Evolutionary conservation across 2,113 vertebrate species (phyloP).

Genomic region (Nettapus auritus): DNA sequence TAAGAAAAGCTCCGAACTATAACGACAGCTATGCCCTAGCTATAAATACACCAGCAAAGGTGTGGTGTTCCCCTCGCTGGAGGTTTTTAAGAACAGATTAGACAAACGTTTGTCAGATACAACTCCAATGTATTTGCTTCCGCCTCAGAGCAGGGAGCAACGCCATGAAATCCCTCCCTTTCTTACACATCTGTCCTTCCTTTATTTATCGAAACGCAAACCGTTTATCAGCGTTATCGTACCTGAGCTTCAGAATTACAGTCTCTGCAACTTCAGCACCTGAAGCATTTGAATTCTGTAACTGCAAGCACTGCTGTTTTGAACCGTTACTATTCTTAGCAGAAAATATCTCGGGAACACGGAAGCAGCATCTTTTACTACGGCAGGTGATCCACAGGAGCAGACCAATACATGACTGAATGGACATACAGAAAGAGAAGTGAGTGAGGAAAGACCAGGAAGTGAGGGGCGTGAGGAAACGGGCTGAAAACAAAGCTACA

Average conservation of each 20-base stretch:
- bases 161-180: neutral
- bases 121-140: neutral
- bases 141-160: neutral
- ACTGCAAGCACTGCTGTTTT: neutral
- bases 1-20: conserved; percentile 23
- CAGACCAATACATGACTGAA: neutral
- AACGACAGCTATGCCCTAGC: neutral
- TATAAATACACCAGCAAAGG: conserved; percentile 32
- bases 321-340: neutral
- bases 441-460: neutral
- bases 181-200: neutral
- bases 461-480: neutral
- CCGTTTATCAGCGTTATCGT: neutral
- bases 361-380: neutral
- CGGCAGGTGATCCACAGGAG: neutral
- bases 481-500: neutral
- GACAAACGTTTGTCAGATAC: neutral
- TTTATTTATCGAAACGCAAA: neutral
- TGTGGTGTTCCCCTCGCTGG: conserved; percentile 15
- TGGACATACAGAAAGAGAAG: neutral
- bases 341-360: neutral
- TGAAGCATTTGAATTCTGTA: neutral
- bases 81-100: neutral
- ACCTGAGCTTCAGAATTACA: neutral
- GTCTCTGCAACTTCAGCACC: neutral